A percentile compares a stretch with the other conserved stretches of the same genome.
Conservation (phyloP, 2,113 vertebrate species). For the Holacanthus passer region DNA sequence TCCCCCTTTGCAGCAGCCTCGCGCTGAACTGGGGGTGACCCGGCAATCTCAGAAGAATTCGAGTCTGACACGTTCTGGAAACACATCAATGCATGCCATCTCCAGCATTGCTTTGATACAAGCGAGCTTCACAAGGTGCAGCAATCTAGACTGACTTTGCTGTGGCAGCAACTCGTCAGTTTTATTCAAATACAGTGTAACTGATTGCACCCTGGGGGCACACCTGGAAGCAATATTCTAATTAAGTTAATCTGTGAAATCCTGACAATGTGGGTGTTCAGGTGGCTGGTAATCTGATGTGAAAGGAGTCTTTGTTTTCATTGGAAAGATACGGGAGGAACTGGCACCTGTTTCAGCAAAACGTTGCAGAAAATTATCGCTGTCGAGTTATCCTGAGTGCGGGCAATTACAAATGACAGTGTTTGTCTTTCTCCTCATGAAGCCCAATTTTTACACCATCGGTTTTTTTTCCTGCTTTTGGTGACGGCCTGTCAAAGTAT, state of each 20-base stretch:
- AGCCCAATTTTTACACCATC: slow-evolving; percentile 62
- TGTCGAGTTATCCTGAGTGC: slow-evolving; percentile 69
- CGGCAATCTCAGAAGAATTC: slow-evolving; percentile 35
- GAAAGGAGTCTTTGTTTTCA: slow-evolving; percentile 77
- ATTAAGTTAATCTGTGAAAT: slow-evolving; percentile 82
- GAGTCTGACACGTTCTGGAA: slow-evolving; percentile 47
- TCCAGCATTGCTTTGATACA: slow-evolving; percentile 31
- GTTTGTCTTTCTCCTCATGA: slow-evolving; percentile 73
- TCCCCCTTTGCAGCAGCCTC: slow-evolving; percentile 13
- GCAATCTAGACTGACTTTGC: slow-evolving; percentile 56
- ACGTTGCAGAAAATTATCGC: slow-evolving; percentile 73
- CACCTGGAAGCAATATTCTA: slow-evolving; percentile 83
- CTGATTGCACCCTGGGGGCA: slow-evolving; percentile 74
- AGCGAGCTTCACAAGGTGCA: slow-evolving; percentile 32
- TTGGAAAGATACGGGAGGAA: slow-evolving; percentile 69
- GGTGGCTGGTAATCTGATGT: slow-evolving; percentile 79
- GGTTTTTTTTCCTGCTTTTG: slow-evolving; percentile 45
- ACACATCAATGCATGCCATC: slow-evolving; percentile 22
- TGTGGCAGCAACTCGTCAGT: slow-evolving; percentile 56
- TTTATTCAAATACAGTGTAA: slow-evolving; percentile 74
- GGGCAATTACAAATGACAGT: slow-evolving; percentile 81
- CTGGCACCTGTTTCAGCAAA: slow-evolving; percentile 80
- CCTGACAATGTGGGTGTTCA: slow-evolving; percentile 78
- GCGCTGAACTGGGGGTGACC: slow-evolving; percentile 42
- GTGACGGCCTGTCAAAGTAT: slow-evolving; percentile 68